Percentiles rank a stretch among this genome's conserved stretches.
Conservation (phyloP, 1,140 invertebrate genomes). For the Drosophila insularis region DNA sequence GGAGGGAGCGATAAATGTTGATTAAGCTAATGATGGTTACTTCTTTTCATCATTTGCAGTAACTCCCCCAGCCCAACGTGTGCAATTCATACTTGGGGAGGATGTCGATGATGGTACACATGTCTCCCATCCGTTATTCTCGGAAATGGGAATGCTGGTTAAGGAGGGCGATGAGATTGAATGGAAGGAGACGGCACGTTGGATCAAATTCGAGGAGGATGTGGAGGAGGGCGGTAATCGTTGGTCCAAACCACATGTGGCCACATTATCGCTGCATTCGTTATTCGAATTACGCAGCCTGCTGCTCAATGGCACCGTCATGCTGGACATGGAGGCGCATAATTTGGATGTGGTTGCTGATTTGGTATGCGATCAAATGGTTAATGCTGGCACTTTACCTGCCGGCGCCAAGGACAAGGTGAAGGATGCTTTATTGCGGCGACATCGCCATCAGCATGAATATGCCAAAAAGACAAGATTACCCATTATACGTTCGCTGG, state of each 20-base stretch:
- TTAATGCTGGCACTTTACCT: conserved; percentile 90
- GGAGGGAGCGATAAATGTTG: conserved; percentile 35
- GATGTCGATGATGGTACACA: conserved; percentile 93
- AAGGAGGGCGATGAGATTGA: conserved; percentile 94
- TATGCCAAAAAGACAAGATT: conserved; percentile 91
- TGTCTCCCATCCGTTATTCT: conserved; percentile 94
- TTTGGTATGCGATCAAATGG: conserved; percentile 95
- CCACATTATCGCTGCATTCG: conserved; percentile 94
- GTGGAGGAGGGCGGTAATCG: conserved; percentile 96
- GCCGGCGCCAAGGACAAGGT: conserved; percentile 91
- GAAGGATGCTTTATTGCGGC: conserved; percentile 92
- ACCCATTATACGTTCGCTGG: conserved; percentile 96
- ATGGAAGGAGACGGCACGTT: conserved; percentile 98
- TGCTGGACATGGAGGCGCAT: conserved; percentile 94
- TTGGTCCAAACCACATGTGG: conserved; percentile 97
- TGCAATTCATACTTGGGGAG: conserved; percentile 98
- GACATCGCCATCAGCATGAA: conserved; percentile 98
- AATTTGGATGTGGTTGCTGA: conserved; percentile 94
- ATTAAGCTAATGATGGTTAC: conserved; percentile 41
- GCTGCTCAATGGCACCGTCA: conserved; percentile 93
- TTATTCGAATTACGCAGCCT: conserved; percentile 94
- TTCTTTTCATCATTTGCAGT: conserved; percentile 83
- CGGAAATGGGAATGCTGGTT: conserved; percentile 97
- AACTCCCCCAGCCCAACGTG: conserved; percentile 93
- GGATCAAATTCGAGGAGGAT: conserved; percentile 98